Evolutionary conservation across 2,797 vertebrate genomes (phyloP).

Genomic region (Tenualosa ilisha): DNA sequence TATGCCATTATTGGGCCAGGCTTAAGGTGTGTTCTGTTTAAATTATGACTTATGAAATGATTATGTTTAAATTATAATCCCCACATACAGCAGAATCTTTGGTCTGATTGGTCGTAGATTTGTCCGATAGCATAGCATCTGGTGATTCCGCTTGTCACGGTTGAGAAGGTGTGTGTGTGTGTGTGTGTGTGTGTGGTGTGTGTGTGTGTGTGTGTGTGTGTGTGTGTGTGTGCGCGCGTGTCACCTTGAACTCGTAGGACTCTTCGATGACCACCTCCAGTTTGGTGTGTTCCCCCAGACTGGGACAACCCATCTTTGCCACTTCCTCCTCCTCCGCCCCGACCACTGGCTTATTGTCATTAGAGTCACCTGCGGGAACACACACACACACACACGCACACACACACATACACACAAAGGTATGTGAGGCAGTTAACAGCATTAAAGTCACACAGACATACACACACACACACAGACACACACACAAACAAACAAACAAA

Average conservation of each 20-base stretch:
- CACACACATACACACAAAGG: background rate
- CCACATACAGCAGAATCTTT: too few relatives aligned
- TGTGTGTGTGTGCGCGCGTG: background rate
- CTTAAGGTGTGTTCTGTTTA: too few relatives aligned
- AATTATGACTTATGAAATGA: too few relatives aligned
- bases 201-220: background rate
- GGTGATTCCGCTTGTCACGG: too few relatives aligned
- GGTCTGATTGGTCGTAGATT: too few relatives aligned
- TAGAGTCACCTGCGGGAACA: slow-evolving; percentile 73
- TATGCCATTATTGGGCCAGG: too few relatives aligned
- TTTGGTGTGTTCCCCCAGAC: slow-evolving; percentile 80
- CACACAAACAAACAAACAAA: too few relatives aligned
- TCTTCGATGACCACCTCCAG: slow-evolving; percentile 86
- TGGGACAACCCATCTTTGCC: slow-evolving; percentile 82
- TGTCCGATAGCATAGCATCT: too few relatives aligned
- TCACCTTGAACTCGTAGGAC: slow-evolving; percentile 88
- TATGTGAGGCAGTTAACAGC: background rate
- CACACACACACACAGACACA: background rate
- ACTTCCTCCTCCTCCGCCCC: slow-evolving; percentile 69
- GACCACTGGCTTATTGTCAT: slow-evolving; percentile 77
- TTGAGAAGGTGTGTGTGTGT: background rate
- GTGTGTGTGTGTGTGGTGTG: background rate
- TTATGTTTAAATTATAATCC: too few relatives aligned
- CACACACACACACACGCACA: slow-evolving; percentile 28
- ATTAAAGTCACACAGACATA: background rate